Base-by-base conservation (phyloP, 2,888 invertebrate species). In the Periphyllus acericola region DNA sequence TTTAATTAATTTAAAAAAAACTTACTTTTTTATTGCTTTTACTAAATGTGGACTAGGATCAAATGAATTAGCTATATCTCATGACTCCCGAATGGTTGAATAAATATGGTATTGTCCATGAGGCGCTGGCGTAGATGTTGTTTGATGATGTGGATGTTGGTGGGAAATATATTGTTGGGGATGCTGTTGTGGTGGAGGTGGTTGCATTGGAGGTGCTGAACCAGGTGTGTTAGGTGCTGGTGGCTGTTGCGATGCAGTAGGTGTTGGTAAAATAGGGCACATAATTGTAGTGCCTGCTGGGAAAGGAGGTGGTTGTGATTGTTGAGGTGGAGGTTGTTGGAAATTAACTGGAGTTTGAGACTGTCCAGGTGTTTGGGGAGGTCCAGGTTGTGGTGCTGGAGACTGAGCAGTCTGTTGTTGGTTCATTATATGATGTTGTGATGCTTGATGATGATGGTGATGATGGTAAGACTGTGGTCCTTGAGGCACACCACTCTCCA, bases 281-380 rank as follows among this genome's bases (percentile, higher is more conserved):
- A 94, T 93, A 89, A 94, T 92, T 46, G 87, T 87, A 40, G 87
- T 87, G 32, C 87, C 87, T 89, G 93, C 94, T 91, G 93, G 93
- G 29, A 93, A 94, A 74, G 94, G 94, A 78, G 94, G 94, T 89
- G 93, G 93, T 91, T 89, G 89, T 29, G 87, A 74, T 81, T 90
- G 90, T 71, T 90, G 90, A 3, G 90, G 90, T 32, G 88, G 93
- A 89, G 93, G 93, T 91, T 92, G 66, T 91, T 92, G 25, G 92
- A 92, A 84, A 93, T 93, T 89, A 93, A 93, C 90, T 93, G 93
- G 89, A 93, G 93, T 89, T 93, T 93, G 75, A 92, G 93, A 89
- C 78, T 90, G 87, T 87, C 90, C 89, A 89, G 89, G 89, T 66
- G 92, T 92, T 89, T 89, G 89, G 66, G 81, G 89, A 9, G 89